Evolutionary conservation across 2,113 vertebrate genomes (phyloP).

Genomic region (Etheostoma spectabile): DNA sequence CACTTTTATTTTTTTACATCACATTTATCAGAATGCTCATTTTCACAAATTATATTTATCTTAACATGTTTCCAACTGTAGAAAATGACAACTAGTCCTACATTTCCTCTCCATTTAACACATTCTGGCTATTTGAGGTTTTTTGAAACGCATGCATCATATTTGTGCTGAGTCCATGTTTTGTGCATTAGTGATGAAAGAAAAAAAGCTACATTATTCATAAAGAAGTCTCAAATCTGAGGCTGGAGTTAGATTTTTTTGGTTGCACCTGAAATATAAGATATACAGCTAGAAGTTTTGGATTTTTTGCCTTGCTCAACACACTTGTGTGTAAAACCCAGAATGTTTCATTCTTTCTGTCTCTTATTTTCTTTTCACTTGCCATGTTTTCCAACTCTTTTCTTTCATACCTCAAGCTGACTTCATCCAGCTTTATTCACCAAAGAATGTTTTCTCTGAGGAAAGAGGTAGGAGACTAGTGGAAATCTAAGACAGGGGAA

Average conservation of each 20-base stretch:
- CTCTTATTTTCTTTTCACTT: constrained; percentile 12
- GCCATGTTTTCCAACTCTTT: constrained; percentile 24
- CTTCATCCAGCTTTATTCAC: constrained; percentile 82
- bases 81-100: neutral
- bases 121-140: neutral
- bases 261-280: constrained; percentile 6
- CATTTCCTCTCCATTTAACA: constrained; percentile 7
- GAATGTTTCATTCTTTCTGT: constrained; percentile 13
- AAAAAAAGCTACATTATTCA: constrained; percentile 13
- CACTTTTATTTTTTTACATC: neutral
- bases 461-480: constrained; percentile 51
- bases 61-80: neutral
- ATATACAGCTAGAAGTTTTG: constrained; percentile 8
- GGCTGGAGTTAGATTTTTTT: neutral
- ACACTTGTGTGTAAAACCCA: constrained; percentile 71
- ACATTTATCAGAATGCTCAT: neutral
- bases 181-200: constrained; percentile 26
- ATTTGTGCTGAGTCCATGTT: constrained; percentile 2
- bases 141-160: constrained; percentile 13
- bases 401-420: constrained; percentile 86
- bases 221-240: neutral
- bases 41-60: neutral
- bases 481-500: constrained; percentile 52
- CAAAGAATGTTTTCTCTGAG: constrained; percentile 81
- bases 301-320: constrained; percentile 55